Percentiles rank a stretch among this genome's conserved stretches.
These are phyloP conservation scores for Meandrina meandrites DNA, from an alignment of 92 coral and sea anemone genomes.

Conservation along the genomic window DNA sequence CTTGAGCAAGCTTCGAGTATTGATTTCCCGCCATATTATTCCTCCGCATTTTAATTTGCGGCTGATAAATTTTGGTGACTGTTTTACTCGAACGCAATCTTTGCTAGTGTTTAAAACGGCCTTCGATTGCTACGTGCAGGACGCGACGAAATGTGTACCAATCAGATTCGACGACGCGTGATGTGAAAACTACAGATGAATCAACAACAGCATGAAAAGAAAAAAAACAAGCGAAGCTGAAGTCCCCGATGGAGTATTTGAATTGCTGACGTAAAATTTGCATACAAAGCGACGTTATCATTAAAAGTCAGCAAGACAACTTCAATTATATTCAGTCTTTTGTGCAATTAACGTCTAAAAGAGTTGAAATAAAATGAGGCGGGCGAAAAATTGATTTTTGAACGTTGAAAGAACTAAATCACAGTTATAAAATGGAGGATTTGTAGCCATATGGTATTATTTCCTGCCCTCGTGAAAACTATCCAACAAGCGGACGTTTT, in stretches of 20 bases:
- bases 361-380: background rate
- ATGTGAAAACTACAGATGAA: background rate
- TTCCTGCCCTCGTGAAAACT: background rate
- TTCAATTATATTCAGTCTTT: constrained; percentile 1
- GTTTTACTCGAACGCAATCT: background rate
- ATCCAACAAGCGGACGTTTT: background rate
- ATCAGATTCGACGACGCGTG: background rate
- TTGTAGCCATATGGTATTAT: background rate
- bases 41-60: constrained; percentile 11
- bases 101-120: background rate
- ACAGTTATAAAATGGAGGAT: background rate
- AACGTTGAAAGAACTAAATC: too few relatives aligned
- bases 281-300: background rate
- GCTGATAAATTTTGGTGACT: background rate
- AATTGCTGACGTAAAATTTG: constrained; percentile 9
- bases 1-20: constrained; percentile 35
- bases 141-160: constrained; percentile 18
- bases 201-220: constrained; percentile 10
- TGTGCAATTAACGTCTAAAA: background rate
- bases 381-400: background rate
- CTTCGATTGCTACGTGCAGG: background rate
- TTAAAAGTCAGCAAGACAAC: background rate
- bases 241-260: background rate
- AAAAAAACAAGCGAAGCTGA: background rate
- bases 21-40: constrained; percentile 11